Base-by-base conservation (phyloP, 1,140 invertebrate genomes). In the Pogonognathellus flavescens region DNA sequence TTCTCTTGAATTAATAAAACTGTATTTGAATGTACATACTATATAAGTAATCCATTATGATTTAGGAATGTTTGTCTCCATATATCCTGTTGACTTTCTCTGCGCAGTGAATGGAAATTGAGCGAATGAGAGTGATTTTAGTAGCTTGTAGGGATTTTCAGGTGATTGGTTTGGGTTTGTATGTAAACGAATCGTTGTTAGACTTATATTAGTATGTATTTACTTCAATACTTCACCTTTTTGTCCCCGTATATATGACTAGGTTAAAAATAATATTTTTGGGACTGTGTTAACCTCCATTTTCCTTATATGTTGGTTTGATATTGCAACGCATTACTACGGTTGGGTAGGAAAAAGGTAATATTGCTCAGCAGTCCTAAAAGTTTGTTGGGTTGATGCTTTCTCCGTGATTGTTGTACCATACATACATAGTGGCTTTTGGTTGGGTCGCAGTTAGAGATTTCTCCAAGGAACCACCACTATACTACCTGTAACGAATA, bases 331-430 rank as follows among this genome's bases (percentile, higher is more conserved):
- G 53, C 53, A 16, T 55, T 14, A 55, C 49, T 2, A 50, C 49
- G 14, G 41, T 8, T 14, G n/a, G 31, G 31, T 1, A n/a, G 31
- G n/a, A 25, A 31, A 20, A 31, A 31, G 66, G 9, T 22, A 70
- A 41, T 70, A 70, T 70, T 70, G 9, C 22, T 70, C 4, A 41
- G 22, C 41, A 76, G 16, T 50, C 10, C 70, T 41, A 50, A 66
- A 76, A 76, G 16, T 76, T 76, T 76, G 70, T 76, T 50, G 70
- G 70, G 11, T 49, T 50, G 41, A 50, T 76, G 70, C 70, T 76
- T 76, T 76, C 41, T 76, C 70, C 70, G 25, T 76, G 70, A 76
- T 76, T 76, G 70, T 76, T 49, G 31, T 76, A 18, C 22, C 20
- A 25, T 66, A 66, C 62, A 14, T 20, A 66, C 13, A 66, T 76